Evolutionary conservation across 2,797 vertebrate species (phyloP), one percentile per base, ranked within the genome.

Genomic region (Semaprochilodus insignis): DNA sequence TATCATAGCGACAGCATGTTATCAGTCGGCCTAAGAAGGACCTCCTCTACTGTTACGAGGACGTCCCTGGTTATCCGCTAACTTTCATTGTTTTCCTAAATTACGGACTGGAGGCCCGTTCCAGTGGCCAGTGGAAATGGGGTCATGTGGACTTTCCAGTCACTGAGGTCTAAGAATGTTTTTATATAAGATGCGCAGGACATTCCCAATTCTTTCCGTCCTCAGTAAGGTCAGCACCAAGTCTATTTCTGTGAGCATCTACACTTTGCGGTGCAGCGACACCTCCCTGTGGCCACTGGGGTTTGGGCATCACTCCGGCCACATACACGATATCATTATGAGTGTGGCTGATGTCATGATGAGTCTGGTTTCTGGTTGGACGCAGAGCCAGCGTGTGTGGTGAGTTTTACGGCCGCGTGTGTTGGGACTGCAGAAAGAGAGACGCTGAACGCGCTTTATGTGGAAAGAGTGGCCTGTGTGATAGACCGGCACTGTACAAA

Each of bases 281-380:
- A 62, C 71, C 27, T 70, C 75, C 62, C 62, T 70, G 79, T 74
- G 80, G 80, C 62, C 6, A 31, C 34, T 27, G 65, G 23, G 71
- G 55, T 82, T 85, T 51, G 73, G 81, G 66, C 15, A 51, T 31
- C 72, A 15, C 57, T 72, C 19, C n/a, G 71, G 83, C 83, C 83
- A 59, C 67, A 44, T 60, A 36, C 62, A 77, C 40, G 62, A 70
- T 77, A 77, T 77, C 60, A 78, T 85, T 81, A 85, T 36, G 63
- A 79, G 55, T 80, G 81, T 63, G 80, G 84, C 80, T 82, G 66
- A 75, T 80, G 74, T 78, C 80, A 82, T 77, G 55, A 85, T 81
- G 81, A 85, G 74, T 13, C 27, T 79, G 81, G 81, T 83, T 80
- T 48, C 48, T 76, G 77, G 78, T 55, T 40, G 69, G 34, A 75